Conservation (phyloP, 1,140 invertebrate species). For the Heliconius congener region DNA sequence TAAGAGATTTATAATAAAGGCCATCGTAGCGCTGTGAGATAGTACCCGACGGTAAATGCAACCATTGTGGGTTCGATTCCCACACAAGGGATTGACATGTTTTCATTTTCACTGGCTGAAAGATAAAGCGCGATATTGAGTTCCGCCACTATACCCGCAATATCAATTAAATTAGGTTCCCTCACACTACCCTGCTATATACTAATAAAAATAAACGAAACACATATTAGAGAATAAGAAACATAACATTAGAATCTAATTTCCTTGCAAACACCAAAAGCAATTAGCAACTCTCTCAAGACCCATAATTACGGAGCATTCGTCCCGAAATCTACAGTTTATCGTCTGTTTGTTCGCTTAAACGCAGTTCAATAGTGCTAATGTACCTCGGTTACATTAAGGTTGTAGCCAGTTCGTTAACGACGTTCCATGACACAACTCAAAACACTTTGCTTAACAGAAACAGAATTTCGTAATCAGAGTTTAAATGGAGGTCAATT, state of each 20-base stretch:
- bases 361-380: constrained; percentile 2
- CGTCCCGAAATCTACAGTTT: background rate
- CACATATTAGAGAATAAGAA: background rate
- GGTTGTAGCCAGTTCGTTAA: constrained; percentile 4
- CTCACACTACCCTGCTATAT: background rate
- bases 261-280: background rate
- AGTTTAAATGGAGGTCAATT: constrained; percentile 7
- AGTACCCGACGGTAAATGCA: no score
- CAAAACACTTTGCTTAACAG: background rate
- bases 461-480: background rate
- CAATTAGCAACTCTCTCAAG: background rate
- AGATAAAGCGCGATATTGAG: background rate
- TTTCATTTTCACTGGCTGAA: background rate
- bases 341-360: constrained; percentile 1
- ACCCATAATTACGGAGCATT: background rate
- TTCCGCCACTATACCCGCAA: background rate
- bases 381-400: constrained; percentile 2
- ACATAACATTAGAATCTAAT: background rate
- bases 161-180: background rate
- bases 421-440: background rate
- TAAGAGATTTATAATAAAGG: no score
- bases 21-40: no score
- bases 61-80: no score
- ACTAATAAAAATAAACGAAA: background rate
- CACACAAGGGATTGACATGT: no score